Percentiles rank a stretch among this genome's conserved stretches.
phyloP scores from a whole-genome alignment of 2,797 vertebrate genomes.

The Buceros bicornis region DNA sequence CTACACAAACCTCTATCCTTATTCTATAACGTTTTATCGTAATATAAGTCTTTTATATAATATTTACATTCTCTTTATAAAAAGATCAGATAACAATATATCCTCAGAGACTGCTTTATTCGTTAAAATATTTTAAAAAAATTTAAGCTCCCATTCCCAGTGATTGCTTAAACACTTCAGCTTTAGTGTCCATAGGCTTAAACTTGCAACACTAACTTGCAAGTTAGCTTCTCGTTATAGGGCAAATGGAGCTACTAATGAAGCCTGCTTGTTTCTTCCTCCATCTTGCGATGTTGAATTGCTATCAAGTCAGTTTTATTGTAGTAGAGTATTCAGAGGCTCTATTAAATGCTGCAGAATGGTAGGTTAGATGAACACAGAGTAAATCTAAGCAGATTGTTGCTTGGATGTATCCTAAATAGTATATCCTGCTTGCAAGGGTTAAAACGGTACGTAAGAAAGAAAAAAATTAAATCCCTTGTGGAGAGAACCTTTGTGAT shows the following conservation, averaged over 20 bases:
- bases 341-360: neutral
- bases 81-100: neutral
- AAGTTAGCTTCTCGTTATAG: neutral
- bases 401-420: neutral
- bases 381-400: neutral
- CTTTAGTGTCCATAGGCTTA: neutral
- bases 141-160: neutral
- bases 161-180: neutral
- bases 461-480: neutral
- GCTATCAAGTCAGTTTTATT: neutral
- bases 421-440: neutral
- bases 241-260: neutral
- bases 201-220: neutral
- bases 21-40: neutral
- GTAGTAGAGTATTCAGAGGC: neutral
- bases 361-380: neutral
- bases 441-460: neutral
- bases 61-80: neutral
- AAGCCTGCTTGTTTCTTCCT: neutral
- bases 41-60: neutral
- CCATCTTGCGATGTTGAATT: neutral
- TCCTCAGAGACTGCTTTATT: neutral
- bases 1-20: neutral
- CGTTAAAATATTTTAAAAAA: neutral
- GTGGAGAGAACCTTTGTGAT: conserved; percentile 46